These are phyloP conservation scores for Muntiacus reevesi DNA, from an alignment of 2,113 vertebrate species.

Conservation along the genomic window DNA sequence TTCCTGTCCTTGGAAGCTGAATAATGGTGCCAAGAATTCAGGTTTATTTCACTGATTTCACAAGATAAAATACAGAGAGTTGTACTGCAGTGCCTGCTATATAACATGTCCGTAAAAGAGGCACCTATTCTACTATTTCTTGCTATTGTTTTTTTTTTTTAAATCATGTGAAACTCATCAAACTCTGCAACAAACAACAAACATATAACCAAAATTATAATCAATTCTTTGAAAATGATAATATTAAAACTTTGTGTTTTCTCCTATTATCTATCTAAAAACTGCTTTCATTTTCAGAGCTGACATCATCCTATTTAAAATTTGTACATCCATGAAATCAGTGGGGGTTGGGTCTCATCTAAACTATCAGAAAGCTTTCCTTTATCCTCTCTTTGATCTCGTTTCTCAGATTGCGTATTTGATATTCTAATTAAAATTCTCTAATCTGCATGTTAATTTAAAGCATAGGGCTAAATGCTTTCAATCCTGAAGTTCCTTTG, in stretches of 20 bases:
- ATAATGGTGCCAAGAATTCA: background rate
- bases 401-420: background rate
- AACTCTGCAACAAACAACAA: background rate
- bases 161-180: background rate
- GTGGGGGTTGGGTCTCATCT: fast-evolving
- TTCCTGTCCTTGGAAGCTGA: slow-evolving; percentile 10
- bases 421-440: background rate
- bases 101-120: background rate
- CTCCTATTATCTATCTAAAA: background rate
- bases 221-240: background rate
- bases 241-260: background rate
- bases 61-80: background rate
- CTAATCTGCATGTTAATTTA: background rate
- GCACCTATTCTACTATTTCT: background rate
- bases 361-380: background rate
- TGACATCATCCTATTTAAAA: background rate
- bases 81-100: background rate
- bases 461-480: background rate
- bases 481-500: background rate
- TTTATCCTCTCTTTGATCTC: background rate
- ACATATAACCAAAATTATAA: background rate
- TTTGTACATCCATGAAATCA: background rate
- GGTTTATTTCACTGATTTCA: background rate
- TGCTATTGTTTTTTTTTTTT: background rate
- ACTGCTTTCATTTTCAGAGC: background rate